Percentiles rank a stretch among this genome's conserved stretches.
Evolutionary conservation across 2,888 invertebrate genomes (phyloP).

Genomic region (Tenthredo livida): DNA sequence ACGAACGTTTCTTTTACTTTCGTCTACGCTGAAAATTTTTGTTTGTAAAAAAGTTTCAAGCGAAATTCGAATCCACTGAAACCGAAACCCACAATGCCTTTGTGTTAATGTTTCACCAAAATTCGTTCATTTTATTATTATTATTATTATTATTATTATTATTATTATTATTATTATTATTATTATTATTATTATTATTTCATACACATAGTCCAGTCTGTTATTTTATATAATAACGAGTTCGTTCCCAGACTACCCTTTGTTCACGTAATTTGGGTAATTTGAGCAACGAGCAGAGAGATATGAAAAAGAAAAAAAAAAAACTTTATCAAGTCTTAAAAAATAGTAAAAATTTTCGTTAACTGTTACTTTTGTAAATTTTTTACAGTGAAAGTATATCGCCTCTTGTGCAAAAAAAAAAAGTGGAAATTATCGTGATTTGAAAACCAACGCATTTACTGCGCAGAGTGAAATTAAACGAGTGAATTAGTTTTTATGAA

Average conservation of each 20-base stretch:
- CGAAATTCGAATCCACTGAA: background rate
- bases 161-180: background rate
- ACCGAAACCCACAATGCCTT: no score
- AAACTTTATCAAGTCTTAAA: background rate
- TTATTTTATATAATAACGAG: background rate
- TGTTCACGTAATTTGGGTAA: background rate
- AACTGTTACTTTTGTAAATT: background rate
- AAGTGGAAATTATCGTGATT: conserved; percentile 25
- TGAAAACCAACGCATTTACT: conserved; percentile 1
- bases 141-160: background rate
- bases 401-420: background rate
- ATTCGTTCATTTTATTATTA: background rate
- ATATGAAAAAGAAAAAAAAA: background rate
- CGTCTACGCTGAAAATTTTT: background rate
- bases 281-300: background rate
- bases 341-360: background rate
- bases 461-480: conserved; percentile 61
- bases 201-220: background rate
- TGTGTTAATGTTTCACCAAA: background rate
- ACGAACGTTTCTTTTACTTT: background rate
- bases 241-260: background rate
- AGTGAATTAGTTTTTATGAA: conserved; percentile 62
- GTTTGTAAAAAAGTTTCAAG: background rate
- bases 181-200: background rate
- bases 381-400: background rate